phyloP scores from a whole-genome alignment of 2,797 vertebrate species.

The Sebastes kiyomatsui region DNA sequence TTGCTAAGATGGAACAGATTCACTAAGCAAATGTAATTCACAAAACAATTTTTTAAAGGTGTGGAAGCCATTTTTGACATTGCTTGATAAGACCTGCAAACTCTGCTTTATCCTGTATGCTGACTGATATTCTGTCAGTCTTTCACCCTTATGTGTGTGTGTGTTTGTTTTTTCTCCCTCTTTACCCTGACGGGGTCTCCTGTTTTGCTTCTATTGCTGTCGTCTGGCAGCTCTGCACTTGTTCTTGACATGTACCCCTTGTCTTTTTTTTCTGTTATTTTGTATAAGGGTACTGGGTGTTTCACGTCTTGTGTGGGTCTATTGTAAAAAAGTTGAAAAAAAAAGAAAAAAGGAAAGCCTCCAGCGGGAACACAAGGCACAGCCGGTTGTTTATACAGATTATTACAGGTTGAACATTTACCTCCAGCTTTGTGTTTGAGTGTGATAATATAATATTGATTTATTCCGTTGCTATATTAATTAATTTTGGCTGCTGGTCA shows the following conservation, averaged over 20 bases:
- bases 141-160: background rate
- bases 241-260: background rate
- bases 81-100: background rate
- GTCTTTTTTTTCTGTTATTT: background rate
- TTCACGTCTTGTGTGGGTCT: too few species aligned
- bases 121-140: background rate
- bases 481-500: background rate
- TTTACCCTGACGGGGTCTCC: background rate
- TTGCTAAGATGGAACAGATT: background rate
- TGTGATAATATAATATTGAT: background rate
- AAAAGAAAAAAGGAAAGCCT: background rate
- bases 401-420: background rate
- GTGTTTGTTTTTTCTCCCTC: background rate
- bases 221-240: background rate
- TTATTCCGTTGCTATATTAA: background rate
- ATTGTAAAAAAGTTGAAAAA: too few species aligned
- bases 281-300: too few species aligned
- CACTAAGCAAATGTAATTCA: background rate
- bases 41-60: background rate
- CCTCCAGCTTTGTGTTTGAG: background rate
- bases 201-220: background rate
- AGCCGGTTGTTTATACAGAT: background rate
- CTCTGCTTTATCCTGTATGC: background rate
- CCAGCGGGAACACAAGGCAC: background rate
- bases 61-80: background rate